Percentiles rank a stretch among this genome's conserved stretches.
Conservation (phyloP, 2,888 invertebrate genomes). For the Aphrophora alni region DNA sequence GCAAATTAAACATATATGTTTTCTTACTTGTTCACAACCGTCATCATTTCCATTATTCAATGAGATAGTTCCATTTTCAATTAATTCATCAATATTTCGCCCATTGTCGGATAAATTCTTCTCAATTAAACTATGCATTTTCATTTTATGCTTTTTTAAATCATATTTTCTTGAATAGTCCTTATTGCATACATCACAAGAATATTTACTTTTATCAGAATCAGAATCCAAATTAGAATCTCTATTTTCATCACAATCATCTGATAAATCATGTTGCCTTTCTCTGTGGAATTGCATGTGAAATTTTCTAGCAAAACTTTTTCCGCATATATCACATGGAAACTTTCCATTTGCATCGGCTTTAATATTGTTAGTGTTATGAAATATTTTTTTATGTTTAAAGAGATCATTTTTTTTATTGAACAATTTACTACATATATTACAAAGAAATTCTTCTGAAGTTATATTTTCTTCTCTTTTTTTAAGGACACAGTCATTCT, state of each 20-base stretch:
- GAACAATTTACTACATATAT: slow-evolving; percentile 3
- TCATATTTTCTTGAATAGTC: slow-evolving; percentile 3
- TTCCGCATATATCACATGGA: slow-evolving; percentile 45
- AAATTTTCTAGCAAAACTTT: slow-evolving; percentile 33
- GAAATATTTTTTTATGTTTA: background rate
- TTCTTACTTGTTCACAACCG: background rate
- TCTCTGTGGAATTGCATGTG: slow-evolving; percentile 3
- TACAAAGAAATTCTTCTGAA: background rate
- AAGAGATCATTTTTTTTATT: background rate
- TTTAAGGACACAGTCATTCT: background rate
- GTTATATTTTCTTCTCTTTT: background rate
- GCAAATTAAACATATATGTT: background rate
- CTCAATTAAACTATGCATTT: slow-evolving; percentile 3
- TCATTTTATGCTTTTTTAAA: slow-evolving; percentile 3
- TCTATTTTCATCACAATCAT: background rate
- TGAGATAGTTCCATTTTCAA: background rate
- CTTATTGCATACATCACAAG: slow-evolving; percentile 6
- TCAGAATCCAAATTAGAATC: background rate
- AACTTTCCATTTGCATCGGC: background rate
- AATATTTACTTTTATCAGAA: background rate
- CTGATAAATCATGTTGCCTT: background rate
- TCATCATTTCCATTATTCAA: background rate
- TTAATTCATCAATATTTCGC: background rate
- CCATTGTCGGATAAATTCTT: background rate
- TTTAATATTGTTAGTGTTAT: background rate